Percentiles rank a stretch among this genome's conserved stretches.
Conservation (phyloP, 2,113 vertebrate genomes). For the Charadrius vociferus region DNA sequence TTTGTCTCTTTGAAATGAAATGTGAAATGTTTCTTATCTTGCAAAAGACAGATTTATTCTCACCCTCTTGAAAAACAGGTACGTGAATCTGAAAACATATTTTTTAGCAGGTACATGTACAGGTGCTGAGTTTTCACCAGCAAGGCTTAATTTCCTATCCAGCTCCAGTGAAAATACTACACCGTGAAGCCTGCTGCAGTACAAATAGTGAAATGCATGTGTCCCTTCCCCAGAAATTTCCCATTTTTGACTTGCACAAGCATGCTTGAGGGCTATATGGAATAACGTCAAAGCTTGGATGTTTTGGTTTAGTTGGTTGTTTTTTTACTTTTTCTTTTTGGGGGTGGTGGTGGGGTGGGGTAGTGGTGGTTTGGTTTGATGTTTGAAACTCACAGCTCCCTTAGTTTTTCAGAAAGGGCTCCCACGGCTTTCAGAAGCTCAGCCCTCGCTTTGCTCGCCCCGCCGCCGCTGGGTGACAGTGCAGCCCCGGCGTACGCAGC, state of each 20-base stretch:
- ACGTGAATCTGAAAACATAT: not conserved
- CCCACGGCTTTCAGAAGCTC: fast-evolving
- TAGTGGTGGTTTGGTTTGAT: not conserved
- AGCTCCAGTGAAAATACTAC: not conserved
- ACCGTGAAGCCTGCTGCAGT: not conserved
- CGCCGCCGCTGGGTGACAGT: slow-evolving; percentile 72
- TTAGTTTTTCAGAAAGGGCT: fast-evolving
- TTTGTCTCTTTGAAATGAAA: slow-evolving; percentile 50
- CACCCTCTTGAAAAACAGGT: not conserved
- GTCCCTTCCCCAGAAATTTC: not conserved
- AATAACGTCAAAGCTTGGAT: not conserved
- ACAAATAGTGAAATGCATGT: fast-evolving
- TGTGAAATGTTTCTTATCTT: slow-evolving; percentile 33
- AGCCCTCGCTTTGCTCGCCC: not conserved
- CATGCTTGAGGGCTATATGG: fast-evolving
- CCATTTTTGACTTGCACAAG: not conserved
- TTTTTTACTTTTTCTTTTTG: not conserved
- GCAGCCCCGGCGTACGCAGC: not conserved
- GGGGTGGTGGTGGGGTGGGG: too few relatives aligned
- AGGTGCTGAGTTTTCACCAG: not conserved
- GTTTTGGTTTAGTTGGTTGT: not conserved
- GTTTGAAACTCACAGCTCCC: fast-evolving
- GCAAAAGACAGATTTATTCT: not conserved
- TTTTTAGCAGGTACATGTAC: not conserved
- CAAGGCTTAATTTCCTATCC: not conserved